These are phyloP conservation scores for Reticulitermes lucifugus DNA, from an alignment of 2,888 invertebrate species.

Conservation along the genomic window DNA sequence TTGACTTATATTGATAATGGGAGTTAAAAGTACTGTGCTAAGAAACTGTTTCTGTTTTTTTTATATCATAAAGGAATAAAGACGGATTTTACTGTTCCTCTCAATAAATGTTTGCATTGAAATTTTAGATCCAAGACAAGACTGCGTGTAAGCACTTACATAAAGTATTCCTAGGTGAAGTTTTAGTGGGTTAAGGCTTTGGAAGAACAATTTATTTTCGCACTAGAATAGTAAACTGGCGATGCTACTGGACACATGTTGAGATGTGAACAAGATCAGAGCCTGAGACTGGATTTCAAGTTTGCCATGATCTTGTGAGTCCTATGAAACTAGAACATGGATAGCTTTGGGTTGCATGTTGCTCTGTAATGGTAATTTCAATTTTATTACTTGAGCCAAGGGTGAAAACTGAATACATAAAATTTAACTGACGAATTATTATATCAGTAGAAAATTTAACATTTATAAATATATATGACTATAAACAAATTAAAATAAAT, in stretches of 20 bases:
- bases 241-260: conserved; percentile 11
- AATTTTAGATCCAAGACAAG: conserved; percentile 18
- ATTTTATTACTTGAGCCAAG: conserved; percentile 33
- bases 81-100: conserved; percentile 29
- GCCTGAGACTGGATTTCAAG: conserved; percentile 36
- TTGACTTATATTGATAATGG: conserved; percentile 14
- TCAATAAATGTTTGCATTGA: conserved; percentile 27
- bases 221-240: conserved; percentile 1
- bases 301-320: not conserved
- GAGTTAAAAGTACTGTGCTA: conserved; percentile 21
- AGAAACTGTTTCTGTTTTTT: conserved; percentile 8
- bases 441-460: conserved; percentile 39
- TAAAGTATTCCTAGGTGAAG: conserved; percentile 20
- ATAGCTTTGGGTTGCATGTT: not conserved
- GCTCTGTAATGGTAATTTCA: not conserved
- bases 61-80: not conserved
- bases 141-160: conserved; percentile 21
- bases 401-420: conserved; percentile 21
- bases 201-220: conserved; percentile 29
- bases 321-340: conserved; percentile 12
- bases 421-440: conserved; percentile 28
- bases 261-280: not conserved
- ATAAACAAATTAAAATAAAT: conserved; percentile 27
- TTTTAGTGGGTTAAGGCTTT: conserved; percentile 1
- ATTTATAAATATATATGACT: conserved; percentile 38